Percentiles rank a stretch among this genome's conserved stretches.
Evolutionary conservation across 2,797 vertebrate species (phyloP).

Genomic region (Coracias cyanogaster): DNA sequence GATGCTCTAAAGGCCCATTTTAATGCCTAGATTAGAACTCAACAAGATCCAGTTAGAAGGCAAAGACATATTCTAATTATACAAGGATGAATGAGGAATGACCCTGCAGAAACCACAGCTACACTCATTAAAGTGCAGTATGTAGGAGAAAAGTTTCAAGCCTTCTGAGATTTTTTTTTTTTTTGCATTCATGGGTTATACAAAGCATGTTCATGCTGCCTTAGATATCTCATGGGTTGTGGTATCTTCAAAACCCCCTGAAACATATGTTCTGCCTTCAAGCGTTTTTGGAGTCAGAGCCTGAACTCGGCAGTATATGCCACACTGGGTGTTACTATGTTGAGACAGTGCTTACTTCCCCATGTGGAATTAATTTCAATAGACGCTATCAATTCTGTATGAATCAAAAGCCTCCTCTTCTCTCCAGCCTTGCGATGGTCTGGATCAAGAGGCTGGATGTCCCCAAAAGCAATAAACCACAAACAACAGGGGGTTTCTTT

Average conservation of each 20-base stretch:
- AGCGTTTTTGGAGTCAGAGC: background rate
- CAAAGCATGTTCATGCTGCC: background rate
- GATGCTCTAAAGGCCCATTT: background rate
- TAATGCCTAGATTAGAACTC: background rate
- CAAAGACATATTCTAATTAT: background rate
- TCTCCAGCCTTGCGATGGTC: background rate
- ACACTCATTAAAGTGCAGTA: background rate
- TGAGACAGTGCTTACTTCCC: background rate
- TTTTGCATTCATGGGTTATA: background rate
- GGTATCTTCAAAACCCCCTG: background rate
- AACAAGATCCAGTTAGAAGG: background rate
- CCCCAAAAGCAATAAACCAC: background rate
- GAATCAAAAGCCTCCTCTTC: slow-evolving; percentile 6
- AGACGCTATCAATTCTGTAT: background rate
- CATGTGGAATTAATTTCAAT: slow-evolving; percentile 38
- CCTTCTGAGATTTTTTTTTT: background rate
- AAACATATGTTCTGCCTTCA: slow-evolving; percentile 29
- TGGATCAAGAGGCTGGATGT: background rate
- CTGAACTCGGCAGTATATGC: background rate
- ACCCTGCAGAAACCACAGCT: background rate
- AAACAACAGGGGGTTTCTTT: background rate
- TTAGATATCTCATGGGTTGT: background rate
- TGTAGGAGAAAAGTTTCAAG: too few species aligned
- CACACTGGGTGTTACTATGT: background rate
- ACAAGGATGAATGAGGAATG: background rate